Percentiles rank a stretch among this genome's conserved stretches.
Conservation (phyloP, 1,140 invertebrate species). For the Zaprionus lachaisei region DNA sequence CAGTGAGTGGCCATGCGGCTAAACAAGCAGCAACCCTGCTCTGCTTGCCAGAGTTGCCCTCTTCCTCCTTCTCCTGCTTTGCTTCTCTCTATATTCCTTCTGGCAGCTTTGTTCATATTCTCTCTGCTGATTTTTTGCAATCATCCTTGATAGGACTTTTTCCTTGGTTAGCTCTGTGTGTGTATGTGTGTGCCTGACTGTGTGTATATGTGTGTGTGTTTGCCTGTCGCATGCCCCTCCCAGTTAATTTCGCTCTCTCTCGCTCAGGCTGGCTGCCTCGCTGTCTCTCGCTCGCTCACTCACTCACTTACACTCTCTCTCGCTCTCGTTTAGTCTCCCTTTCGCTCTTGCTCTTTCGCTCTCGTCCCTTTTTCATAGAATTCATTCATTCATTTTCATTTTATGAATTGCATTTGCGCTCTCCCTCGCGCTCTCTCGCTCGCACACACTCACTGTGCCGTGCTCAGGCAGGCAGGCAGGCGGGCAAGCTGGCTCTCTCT, state of each 20-base stretch:
- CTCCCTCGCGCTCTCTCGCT: slow-evolving; percentile 55
- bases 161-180: slow-evolving; percentile 9
- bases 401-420: slow-evolving; percentile 79
- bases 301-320: slow-evolving; percentile 5
- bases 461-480: slow-evolving; percentile 23
- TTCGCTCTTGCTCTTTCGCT: slow-evolving; percentile 11
- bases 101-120: slow-evolving; percentile 41
- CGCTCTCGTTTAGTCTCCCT: slow-evolving; percentile 7
- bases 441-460: neutral
- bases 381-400: slow-evolving; percentile 75
- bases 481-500: slow-evolving; percentile 2
- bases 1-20: slow-evolving; percentile 64
- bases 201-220: slow-evolving; percentile 20
- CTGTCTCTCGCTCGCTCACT: slow-evolving; percentile 7
- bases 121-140: slow-evolving; percentile 62
- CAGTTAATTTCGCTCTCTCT: slow-evolving; percentile 68
- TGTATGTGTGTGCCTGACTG: neutral
- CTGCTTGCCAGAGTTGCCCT: slow-evolving; percentile 13
- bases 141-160: slow-evolving; percentile 71
- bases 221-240: slow-evolving; percentile 62
- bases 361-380: slow-evolving; percentile 20
- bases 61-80: neutral
- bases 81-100: slow-evolving; percentile 10
- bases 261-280: slow-evolving; percentile 5
- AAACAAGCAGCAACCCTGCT: slow-evolving; percentile 59